These are phyloP conservation scores for Cassiopea andromeda DNA, from an alignment of 30 jellyfish, hydroid and myxozoan genomes.

Conservation along the genomic window DNA sequence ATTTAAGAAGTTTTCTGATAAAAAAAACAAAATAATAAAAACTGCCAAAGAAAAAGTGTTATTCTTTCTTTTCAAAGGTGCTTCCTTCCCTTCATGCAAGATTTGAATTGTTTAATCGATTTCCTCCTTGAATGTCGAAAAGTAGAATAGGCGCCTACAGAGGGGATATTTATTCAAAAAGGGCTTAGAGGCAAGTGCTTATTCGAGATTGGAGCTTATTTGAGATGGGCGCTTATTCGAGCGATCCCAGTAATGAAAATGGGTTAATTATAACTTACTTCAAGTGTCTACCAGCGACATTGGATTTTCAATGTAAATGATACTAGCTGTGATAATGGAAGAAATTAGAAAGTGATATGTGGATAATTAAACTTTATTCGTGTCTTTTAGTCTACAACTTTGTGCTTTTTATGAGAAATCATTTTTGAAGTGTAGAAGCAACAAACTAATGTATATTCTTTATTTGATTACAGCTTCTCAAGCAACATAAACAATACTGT, in stretches of 20 bases:
- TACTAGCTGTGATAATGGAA: not conserved
- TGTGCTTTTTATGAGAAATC: not conserved
- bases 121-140: not conserved
- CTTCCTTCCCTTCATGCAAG: not conserved
- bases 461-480: not conserved
- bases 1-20: not conserved
- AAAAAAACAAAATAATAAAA: too few relatives aligned
- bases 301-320: not conserved
- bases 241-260: not conserved
- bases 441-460: not conserved
- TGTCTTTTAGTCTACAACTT: not conserved
- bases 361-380: not conserved
- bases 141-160: constrained; percentile 18
- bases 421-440: not conserved
- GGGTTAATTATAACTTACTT: not conserved
- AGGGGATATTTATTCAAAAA: not conserved
- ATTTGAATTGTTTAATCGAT: not conserved
- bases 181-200: not conserved
- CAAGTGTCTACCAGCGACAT: not conserved
- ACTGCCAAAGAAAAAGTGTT: not conserved
- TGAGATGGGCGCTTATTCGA: not conserved
- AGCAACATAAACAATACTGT: not conserved
- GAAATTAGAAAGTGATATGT: not conserved
- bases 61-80: too few relatives aligned
- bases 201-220: not conserved